A percentile compares a stretch with the other conserved stretches of the same genome.
These are phyloP conservation scores for Platanista minor DNA, from an alignment of 2,113 vertebrate genomes.

Conservation along the genomic window DNA sequence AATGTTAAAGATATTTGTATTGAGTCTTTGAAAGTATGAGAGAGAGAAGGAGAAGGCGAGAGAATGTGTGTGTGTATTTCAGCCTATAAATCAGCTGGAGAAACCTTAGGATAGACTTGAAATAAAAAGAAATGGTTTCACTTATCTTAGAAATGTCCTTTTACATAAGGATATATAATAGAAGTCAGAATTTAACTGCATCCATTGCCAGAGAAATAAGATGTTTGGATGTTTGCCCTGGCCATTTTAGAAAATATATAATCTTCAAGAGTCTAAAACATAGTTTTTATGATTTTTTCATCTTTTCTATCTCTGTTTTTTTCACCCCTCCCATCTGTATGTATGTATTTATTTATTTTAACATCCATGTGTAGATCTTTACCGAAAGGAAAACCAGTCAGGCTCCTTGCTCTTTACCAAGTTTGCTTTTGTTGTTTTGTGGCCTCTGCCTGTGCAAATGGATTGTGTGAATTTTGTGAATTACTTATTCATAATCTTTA, in stretches of 20 bases:
- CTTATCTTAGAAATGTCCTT: background rate
- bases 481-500: background rate
- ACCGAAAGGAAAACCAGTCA: background rate
- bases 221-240: background rate
- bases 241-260: background rate
- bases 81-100: background rate
- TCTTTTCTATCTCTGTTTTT: background rate
- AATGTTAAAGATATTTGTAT: background rate
- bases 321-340: background rate
- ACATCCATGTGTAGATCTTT: background rate
- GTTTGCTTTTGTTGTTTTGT: background rate
- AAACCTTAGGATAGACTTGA: slow-evolving; percentile 15
- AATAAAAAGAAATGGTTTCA: background rate
- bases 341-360: background rate
- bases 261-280: background rate
- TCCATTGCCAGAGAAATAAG: slow-evolving; percentile 14
- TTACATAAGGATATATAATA: background rate
- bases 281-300: background rate
- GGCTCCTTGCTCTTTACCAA: background rate
- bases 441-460: background rate
- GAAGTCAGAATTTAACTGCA: background rate
- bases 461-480: background rate
- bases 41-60: too few relatives aligned
- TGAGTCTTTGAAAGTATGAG: background rate
- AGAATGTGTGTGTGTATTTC: background rate